Base-by-base conservation (phyloP, 2,113 vertebrate species). In the Pangasianodon hypophthalmus region DNA sequence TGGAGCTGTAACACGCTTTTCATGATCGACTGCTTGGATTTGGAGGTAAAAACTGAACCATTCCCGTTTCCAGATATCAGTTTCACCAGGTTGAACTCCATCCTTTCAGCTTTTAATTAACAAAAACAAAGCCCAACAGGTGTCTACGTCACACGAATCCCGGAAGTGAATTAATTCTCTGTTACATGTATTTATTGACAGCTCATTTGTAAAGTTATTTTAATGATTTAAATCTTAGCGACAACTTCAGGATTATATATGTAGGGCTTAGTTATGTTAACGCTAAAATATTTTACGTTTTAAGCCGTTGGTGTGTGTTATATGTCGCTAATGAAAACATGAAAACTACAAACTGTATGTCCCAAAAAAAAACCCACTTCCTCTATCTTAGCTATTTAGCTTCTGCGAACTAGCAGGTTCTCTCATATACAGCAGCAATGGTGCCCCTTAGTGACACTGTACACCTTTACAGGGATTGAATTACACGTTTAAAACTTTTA, bases 11-110 rank as follows among this genome's bases (percentile, higher is more conserved):
- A 69, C 32, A 71, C 79, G n/a, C 52, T 64, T 62, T 90, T 90
- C 62, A 87, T 87, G 89, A 48, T 50, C 85, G 46, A 56, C 56
- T 87, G 50, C 69, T 83, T 87, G 69, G 54, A 90, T 83, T 2
- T 87, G 44, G 52, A 90, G 89, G 85, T 90, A 87, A 80, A 80
- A 50, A 83, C 16, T 29, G 9, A 52, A 24, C 1, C 2, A 21
- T 0, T 16, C 2, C 29, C 2, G 50, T 52, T 52, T 52, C 79
- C 10, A 56, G 11, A 29, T 50, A 32, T n/a, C 71, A 73, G 37
- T 71, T 71, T 71, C 67, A 75, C 2, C 75, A 79, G 75, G 32
- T 64, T 54, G 24, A 41, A 21, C 8, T 18, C 6, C n/a, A 44
- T 44, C 13, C 26, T 82, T 6, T 14, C 50, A 32, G 32, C 24